Percentiles rank a stretch among this genome's conserved stretches.
Evolutionary conservation across 2,888 invertebrate genomes (phyloP).

Genomic region (Strigamia crassipes): DNA sequence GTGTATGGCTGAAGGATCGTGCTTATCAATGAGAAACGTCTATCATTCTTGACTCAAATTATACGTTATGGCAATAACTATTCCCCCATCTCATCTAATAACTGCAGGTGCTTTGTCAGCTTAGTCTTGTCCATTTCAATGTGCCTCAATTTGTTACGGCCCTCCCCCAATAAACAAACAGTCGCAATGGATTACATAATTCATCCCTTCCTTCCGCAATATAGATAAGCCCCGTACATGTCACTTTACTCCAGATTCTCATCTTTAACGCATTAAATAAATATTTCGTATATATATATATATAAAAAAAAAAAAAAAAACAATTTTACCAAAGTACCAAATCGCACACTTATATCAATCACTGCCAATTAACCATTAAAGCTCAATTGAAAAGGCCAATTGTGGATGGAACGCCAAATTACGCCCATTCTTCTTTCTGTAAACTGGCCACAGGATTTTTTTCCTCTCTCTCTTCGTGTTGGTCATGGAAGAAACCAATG

Average conservation of each 20-base stretch:
- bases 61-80: constrained; percentile 40
- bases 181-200: constrained; percentile 37
- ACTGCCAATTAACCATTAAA: constrained; percentile 32
- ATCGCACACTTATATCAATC: constrained; percentile 24
- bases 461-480: neutral
- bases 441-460: constrained; percentile 11
- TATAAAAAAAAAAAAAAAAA: neutral
- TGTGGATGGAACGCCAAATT: constrained; percentile 37
- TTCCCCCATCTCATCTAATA: constrained; percentile 28
- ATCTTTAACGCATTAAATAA: neutral
- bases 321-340: neutral
- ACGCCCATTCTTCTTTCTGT: constrained; percentile 19
- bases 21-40: constrained; percentile 40
- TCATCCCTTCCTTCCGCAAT: neutral
- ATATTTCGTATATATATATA: too few species aligned
- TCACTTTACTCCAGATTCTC: neutral
- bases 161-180: constrained; percentile 31
- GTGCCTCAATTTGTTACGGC: constrained; percentile 28
- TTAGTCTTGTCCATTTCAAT: constrained; percentile 42
- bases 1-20: neutral
- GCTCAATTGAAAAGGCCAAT: constrained; percentile 37
- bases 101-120: constrained; percentile 42
- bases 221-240: neutral
- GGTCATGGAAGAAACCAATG: constrained; percentile 27
- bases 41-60: constrained; percentile 34